These are phyloP conservation scores for Myrmecobius fasciatus DNA, from an alignment of 2,113 vertebrate genomes.

Conservation along the genomic window DNA sequence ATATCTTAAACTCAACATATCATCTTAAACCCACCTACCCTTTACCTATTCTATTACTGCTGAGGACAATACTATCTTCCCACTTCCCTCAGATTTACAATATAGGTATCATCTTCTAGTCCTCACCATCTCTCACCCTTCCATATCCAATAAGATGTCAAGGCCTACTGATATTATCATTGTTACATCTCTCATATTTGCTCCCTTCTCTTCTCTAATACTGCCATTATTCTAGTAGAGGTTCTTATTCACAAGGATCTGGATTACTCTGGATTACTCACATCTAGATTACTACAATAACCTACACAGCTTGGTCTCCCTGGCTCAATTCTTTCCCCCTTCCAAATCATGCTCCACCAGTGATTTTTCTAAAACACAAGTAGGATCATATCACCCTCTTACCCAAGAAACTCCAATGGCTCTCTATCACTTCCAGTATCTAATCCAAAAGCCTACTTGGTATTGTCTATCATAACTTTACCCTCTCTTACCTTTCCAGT, in stretches of 20 bases:
- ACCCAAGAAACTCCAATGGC: no score
- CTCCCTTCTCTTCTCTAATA: no score
- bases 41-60: background rate
- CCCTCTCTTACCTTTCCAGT: no score
- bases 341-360: background rate
- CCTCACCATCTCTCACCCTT: background rate
- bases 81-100: background rate
- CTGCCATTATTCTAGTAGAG: background rate
- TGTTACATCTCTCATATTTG: background rate
- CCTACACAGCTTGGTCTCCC: no score
- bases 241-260: no score
- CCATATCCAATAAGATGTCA: background rate
- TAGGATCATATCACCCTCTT: no score
- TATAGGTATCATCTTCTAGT: background rate
- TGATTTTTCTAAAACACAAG: background rate
- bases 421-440: background rate
- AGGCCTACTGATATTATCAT: background rate
- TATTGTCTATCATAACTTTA: background rate
- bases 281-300: background rate
- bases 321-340: background rate
- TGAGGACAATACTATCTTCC: background rate
- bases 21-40: background rate
- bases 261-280: no score
- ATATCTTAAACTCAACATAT: background rate
- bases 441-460: background rate